phyloP scores from a whole-genome alignment of 2,113 vertebrate species.

The Salminus brasiliensis region DNA sequence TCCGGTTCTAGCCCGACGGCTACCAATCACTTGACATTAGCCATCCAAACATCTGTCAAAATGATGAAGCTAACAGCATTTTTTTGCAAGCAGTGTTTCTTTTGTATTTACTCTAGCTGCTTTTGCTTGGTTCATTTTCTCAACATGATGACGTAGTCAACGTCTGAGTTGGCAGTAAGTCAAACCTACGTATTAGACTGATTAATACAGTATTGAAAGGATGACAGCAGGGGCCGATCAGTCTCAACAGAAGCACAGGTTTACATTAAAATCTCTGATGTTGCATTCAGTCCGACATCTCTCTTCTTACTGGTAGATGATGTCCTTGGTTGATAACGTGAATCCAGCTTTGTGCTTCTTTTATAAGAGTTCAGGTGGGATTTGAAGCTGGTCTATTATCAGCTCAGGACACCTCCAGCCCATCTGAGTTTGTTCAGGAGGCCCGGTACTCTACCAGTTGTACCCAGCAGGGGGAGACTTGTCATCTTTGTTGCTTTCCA shows the following conservation, averaged over 20 bases:
- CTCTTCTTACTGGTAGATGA: background rate
- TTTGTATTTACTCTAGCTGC: background rate
- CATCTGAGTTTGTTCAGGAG: background rate
- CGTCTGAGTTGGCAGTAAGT: background rate
- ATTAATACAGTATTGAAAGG: constrained; percentile 33
- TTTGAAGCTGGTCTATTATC: background rate
- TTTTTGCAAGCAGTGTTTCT: background rate
- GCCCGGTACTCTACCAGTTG: constrained; percentile 78
- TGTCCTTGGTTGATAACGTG: background rate
- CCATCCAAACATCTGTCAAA: background rate
- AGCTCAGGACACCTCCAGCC: background rate
- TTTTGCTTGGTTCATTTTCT: background rate
- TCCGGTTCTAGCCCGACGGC: background rate
- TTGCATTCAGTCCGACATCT: background rate
- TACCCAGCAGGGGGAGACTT: constrained; percentile 87
- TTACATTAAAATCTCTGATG: background rate
- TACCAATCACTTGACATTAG: background rate
- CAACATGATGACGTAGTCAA: background rate
- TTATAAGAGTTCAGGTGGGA: background rate
- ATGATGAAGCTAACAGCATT: background rate
- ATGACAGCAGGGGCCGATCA: too few species aligned
- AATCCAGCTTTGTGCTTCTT: constrained; percentile 7
- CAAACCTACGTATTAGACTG: background rate
- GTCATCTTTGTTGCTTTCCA: constrained; percentile 88
- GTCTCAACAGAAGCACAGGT: background rate